Percentiles rank a stretch among this genome's conserved stretches.
Conservation (phyloP, 2,797 vertebrate species). For the Darevskia mixta region DNA sequence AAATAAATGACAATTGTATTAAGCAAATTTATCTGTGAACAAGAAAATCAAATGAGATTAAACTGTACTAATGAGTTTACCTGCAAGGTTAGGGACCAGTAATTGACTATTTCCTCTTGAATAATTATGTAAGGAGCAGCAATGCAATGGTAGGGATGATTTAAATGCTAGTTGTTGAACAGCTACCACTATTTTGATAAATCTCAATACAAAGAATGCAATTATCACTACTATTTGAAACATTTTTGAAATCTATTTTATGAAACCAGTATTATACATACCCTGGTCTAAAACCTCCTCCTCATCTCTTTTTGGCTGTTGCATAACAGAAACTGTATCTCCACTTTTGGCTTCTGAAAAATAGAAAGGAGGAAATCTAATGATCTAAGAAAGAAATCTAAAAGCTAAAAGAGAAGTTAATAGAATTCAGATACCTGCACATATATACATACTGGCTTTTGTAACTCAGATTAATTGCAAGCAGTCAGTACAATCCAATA, state of each 20-base stretch:
- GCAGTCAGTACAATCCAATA: not conserved
- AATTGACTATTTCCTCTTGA: conserved; percentile 44
- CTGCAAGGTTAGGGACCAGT: conserved; percentile 32
- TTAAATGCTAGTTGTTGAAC: conserved; percentile 25
- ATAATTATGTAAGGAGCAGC: conserved; percentile 39
- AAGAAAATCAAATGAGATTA: conserved; percentile 52
- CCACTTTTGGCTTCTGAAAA: conserved; percentile 75
- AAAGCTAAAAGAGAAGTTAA: not conserved
- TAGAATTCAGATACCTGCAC: not conserved
- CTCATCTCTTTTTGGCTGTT: conserved; percentile 82
- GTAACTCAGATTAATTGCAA: not conserved
- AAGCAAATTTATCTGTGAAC: conserved; percentile 43
- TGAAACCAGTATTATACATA: conserved; percentile 76
- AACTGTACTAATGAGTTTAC: conserved; percentile 57
- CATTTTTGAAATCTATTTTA: not conserved
- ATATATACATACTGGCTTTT: not conserved
- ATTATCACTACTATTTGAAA: conserved; percentile 24
- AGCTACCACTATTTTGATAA: not conserved
- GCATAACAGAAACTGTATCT: conserved; percentile 70
- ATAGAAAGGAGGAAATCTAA: conserved; percentile 14
- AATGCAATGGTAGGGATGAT: conserved; percentile 15
- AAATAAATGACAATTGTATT: conserved; percentile 22
- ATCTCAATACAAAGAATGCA: conserved; percentile 16
- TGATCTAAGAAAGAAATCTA: not conserved
- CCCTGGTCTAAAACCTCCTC: conserved; percentile 86